Evolutionary conservation across 1,140 invertebrate species (phyloP), one percentile per base, ranked within the genome.

Genomic region (Xylocopa sonorina): DNA sequence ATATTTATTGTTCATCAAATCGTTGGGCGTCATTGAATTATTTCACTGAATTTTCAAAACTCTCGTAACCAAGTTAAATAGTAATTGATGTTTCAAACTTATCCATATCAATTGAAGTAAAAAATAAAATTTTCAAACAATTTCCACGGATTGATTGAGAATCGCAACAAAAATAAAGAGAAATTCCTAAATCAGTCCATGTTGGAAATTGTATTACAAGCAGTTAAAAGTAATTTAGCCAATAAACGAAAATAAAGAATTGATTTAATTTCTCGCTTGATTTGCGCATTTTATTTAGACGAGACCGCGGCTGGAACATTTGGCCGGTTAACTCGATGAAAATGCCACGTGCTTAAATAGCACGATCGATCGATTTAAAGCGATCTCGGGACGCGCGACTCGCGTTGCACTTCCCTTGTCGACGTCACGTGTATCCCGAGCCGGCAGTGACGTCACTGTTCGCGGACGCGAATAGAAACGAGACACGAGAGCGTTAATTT

Each of bases 401-500:
- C 78, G 64, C 68, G 78, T 72, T 85, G 84, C 81, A 86, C 81
- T 82, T 77, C 64, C 83, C 82, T 75, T 71, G 74, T 55, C 84
- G 85, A 91, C 90, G 90, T 91, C 89, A 90, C 87, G 84, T 62
- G 78, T 66, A 77, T 83, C 84, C 81, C 84, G 83, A 83, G 55
- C 81, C 18, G 66, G 69, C 80, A 60, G 72, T 90, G 89, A 91
- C 91, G 91, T 92, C 89, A 91, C 85, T 72, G 82, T 88, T 86
- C 81, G 73, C 29, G 66, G 81, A 89, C 85, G 67, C 64, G 86
- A 91, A 92, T 92, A 92, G 91, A 91, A 90, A 86, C 87, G 80
- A 88, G 88, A 88, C 82, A 85, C 85, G 74, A 46, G 82, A 84
- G 63, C 76, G 87, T 89, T 91, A 91, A 92, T 91, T 92, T 91